A percentile compares a stretch with the other conserved stretches of the same genome.
Conservation (phyloP, 2,113 vertebrate genomes). For the Takifugu bimaculatus region DNA sequence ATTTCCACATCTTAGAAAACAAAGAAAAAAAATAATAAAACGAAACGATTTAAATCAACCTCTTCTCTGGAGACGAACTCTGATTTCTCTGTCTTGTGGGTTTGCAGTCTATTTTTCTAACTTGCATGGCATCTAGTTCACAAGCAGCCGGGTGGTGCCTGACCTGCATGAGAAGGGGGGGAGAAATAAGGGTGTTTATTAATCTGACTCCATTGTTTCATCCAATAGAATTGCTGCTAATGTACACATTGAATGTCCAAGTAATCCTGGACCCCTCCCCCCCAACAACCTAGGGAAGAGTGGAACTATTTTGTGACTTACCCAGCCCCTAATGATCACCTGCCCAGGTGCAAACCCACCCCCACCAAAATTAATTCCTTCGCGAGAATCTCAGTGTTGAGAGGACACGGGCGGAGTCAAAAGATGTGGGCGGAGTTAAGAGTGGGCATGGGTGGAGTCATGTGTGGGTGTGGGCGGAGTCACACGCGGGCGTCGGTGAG, state of each 20-base stretch:
- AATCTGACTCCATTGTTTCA: constrained; percentile 61
- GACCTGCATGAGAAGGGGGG: constrained; percentile 57
- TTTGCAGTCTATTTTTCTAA: constrained; percentile 67
- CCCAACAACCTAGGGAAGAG: not conserved
- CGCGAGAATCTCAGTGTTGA: no score
- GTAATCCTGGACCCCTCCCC: constrained; percentile 46
- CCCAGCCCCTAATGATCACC: not conserved
- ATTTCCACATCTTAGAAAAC: constrained; percentile 79
- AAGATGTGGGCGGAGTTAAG: constrained; percentile 15
- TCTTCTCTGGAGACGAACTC: constrained; percentile 70
- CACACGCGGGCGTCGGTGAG: constrained; percentile 51
- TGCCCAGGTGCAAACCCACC: constrained; percentile 10
- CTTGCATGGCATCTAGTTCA: constrained; percentile 63
- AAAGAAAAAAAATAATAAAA: constrained; percentile 75
- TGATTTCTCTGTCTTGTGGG: constrained; percentile 69
- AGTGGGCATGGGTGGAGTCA: constrained; percentile 13
- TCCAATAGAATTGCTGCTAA: constrained; percentile 71
- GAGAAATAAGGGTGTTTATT: constrained; percentile 33
- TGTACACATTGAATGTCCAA: constrained; percentile 71
- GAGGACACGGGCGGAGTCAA: no score
- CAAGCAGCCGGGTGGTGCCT: constrained; percentile 50
- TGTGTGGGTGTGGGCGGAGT: constrained; percentile 26
- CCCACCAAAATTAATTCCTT: not conserved
- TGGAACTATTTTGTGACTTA: constrained; percentile 38
- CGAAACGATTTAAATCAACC: constrained; percentile 77